Evolutionary conservation across 2,888 invertebrate species (phyloP).

Genomic region (Bombyx huttoni): DNA sequence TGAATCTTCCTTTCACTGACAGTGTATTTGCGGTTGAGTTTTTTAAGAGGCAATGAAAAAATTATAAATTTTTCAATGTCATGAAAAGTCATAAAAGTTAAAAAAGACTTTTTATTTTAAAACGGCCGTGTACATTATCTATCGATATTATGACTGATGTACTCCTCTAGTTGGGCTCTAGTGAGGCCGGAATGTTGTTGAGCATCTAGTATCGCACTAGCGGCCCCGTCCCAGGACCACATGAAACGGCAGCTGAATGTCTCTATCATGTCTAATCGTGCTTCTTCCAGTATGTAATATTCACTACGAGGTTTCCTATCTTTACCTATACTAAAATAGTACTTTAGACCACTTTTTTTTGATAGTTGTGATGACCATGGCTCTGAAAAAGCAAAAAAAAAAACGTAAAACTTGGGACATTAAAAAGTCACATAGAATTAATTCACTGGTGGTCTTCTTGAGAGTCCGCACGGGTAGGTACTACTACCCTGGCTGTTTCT

Average conservation of each 20-base stretch:
- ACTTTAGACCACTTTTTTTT: conserved; percentile 42
- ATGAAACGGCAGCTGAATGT: conserved; percentile 33
- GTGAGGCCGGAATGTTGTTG: conserved; percentile 28
- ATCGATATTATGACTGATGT: conserved; percentile 20
- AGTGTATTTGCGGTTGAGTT: no score
- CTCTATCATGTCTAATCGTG: conserved; percentile 39
- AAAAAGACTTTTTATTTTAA: background rate
- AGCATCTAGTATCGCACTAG: conserved; percentile 41
- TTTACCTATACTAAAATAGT: conserved; percentile 39
- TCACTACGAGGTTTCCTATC: conserved; percentile 40
- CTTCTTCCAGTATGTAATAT: conserved; percentile 38
- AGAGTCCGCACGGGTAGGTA: no score
- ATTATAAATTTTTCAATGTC: no score
- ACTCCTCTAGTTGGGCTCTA: conserved; percentile 37
- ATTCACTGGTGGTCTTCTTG: no score
- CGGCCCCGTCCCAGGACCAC: conserved; percentile 54
- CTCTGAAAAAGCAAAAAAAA: conserved; percentile 31
- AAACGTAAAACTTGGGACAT: background rate
- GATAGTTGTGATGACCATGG: conserved; percentile 60
- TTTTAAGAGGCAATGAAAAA: no score
- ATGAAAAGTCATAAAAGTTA: no score
- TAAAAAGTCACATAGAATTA: no score
- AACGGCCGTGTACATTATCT: conserved; percentile 7
- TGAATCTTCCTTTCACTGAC: no score
- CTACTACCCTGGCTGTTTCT: no score